Evolutionary conservation across 1,140 invertebrate genomes (phyloP), one percentile per base, ranked within the genome.

Genomic region (Pogonomyrmex barbatus): DNA sequence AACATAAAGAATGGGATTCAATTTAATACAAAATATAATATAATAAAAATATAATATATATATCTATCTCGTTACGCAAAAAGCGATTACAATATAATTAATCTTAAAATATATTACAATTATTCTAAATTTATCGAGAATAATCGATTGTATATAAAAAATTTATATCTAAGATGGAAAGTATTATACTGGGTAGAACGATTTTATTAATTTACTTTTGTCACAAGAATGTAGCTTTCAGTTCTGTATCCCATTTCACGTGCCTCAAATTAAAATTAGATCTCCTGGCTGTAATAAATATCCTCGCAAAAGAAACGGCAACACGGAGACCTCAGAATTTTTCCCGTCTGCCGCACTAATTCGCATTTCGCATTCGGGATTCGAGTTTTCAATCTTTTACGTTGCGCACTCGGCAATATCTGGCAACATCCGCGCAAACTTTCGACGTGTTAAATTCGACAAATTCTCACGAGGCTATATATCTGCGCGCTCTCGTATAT

Each of bases 361-460:
- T 83, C 68, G 30, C 56, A 71, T 50, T 60, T 83, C 67, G 67
- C 79, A 73, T 83, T 83, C 47, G 30, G 12, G 39, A 60, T 39
- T 50, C 68, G n/a, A 39, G 39, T 60, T 83, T 50, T 73, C 54
- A 75, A 83, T 83, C 79, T 75, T 83, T 83, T 50, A 75, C n/a
- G 14, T 50, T n/a, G 68, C 68, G 30, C 78, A 52, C 42, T 56
- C 42, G 52, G n/a, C 56, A 60, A 83, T 73, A 63, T 73, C 42
- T 54, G 10, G 30, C n/a, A 79, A 65, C 76, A 39, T 65, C 36
- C 12, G 79, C 30, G 67, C 54, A 24, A 82, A 83, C 79, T 83
- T 83, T 73, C 68, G 68, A n/a, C 42, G 12, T 45, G 79, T 73
- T 83, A 83, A 83, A 83, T 73, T 83, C 33, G 54, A 83, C 47